phyloP scores from a whole-genome alignment of 2,888 invertebrate species.

The Drosophila leonis region DNA sequence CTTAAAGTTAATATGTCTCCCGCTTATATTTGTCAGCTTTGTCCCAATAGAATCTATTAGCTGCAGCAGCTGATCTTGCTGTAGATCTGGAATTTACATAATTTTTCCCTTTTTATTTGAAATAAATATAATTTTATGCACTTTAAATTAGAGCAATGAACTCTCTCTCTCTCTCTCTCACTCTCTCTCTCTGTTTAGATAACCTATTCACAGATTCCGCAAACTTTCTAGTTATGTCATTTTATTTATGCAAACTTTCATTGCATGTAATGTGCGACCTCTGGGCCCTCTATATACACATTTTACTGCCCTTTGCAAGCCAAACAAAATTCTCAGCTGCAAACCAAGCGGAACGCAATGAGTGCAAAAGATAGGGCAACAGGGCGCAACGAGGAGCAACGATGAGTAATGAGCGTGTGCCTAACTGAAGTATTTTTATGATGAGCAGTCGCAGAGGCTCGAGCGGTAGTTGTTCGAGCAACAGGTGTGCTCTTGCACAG shows the following conservation, averaged over 20 bases:
- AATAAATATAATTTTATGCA: neutral
- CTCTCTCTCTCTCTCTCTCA: conserved; percentile 1
- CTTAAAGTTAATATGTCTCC: neutral
- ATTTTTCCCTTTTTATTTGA: neutral
- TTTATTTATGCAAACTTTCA: conserved; percentile 28
- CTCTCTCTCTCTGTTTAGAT: neutral
- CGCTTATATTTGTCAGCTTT: neutral
- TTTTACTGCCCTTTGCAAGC: conserved; percentile 27
- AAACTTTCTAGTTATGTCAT: conserved; percentile 45
- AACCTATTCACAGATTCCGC: conserved; percentile 5
- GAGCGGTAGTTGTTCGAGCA: conserved; percentile 14
- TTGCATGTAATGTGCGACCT: conserved; percentile 8
- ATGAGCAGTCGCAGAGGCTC: neutral
- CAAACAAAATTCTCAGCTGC: conserved; percentile 40
- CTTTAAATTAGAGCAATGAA: conserved; percentile 27
- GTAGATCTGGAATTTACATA: neutral
- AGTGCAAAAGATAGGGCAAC: neutral
- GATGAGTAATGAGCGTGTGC: conserved; percentile 22
- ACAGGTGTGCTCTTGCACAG: conserved; percentile 34
- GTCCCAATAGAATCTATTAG: too few relatives aligned
- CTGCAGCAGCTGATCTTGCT: neutral
- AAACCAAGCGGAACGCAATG: conserved; percentile 49
- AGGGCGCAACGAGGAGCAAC: neutral
- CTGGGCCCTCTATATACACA: conserved; percentile 9
- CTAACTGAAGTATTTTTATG: conserved; percentile 1